Percentiles rank a stretch among this genome's conserved stretches.
phyloP scores from a whole-genome alignment of 2,888 invertebrate species.

The Chrysolina americana region DNA sequence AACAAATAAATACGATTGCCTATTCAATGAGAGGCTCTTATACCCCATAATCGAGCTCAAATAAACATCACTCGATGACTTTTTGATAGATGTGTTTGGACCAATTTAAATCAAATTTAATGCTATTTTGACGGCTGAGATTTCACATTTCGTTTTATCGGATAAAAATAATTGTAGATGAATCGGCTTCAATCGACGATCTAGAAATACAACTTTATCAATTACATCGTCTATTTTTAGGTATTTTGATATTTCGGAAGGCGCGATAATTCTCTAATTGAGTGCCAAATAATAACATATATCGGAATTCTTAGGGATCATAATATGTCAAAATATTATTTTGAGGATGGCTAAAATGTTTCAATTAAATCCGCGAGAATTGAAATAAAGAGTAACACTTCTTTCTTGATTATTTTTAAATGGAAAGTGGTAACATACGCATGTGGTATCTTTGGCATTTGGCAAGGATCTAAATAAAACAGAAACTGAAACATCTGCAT shows the following conservation, averaged over 20 bases:
- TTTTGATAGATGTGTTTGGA: conserved; percentile 20
- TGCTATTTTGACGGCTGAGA: conserved; percentile 14
- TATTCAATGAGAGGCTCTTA: conserved; percentile 35
- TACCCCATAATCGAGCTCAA: conserved; percentile 34
- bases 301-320: background rate
- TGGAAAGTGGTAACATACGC: background rate
- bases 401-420: background rate
- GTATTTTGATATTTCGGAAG: conserved; percentile 2
- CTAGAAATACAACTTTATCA: conserved; percentile 18
- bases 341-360: too few relatives aligned
- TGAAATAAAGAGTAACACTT: too few relatives aligned
- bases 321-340: conserved; percentile 1
- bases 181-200: conserved; percentile 15
- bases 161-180: conserved; percentile 18
- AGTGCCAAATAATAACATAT: conserved; percentile 8
- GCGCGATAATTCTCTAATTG: background rate
- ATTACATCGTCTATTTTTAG: conserved; percentile 16
- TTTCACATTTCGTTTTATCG: conserved; percentile 14
- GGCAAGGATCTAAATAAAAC: background rate
- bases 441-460: background rate
- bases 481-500: background rate
- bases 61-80: conserved; percentile 33
- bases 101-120: conserved; percentile 23
- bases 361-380: too few relatives aligned
- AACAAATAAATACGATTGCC: conserved; percentile 39